These are phyloP conservation scores for Andrena chrysosceles DNA, from an alignment of 2,888 invertebrate genomes.

Conservation along the genomic window DNA sequence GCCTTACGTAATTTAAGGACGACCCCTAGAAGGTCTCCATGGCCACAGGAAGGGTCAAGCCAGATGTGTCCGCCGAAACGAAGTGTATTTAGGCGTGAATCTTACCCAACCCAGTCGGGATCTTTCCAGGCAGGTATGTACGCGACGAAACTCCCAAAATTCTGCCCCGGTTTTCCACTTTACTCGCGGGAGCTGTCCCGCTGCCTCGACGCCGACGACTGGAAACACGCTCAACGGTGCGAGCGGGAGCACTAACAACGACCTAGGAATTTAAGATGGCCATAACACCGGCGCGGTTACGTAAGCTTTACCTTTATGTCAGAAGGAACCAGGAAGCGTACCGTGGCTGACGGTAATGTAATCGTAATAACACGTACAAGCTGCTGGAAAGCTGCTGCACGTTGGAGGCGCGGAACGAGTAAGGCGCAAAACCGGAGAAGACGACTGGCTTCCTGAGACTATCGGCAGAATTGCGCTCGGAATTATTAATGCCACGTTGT, in stretches of 20 bases:
- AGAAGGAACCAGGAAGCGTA: constrained; percentile 66
- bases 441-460: constrained; percentile 12
- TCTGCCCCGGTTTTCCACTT: not conserved
- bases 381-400: constrained; percentile 43
- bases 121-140: not conserved
- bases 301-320: constrained; percentile 62
- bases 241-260: constrained; percentile 47
- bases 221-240: constrained; percentile 23
- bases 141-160: constrained; percentile 6
- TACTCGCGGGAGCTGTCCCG: constrained; percentile 13
- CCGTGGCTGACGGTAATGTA: constrained; percentile 62
- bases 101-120: not conserved
- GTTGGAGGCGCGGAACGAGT: constrained; percentile 19
- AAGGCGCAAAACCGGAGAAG: constrained; percentile 8
- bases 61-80: not conserved
- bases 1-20: too few relatives aligned
- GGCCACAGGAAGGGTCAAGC: too few relatives aligned
- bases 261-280: constrained; percentile 64
- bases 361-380: constrained; percentile 67
- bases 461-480: constrained; percentile 1
- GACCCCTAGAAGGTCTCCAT: too few relatives aligned
- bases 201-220: constrained; percentile 35
- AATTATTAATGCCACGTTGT: not conserved
- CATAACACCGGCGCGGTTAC: constrained; percentile 53
- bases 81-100: not conserved